Evolutionary conservation across 30 jellyfish, hydroid and myxozoan genomes (phyloP).

Genomic region (Turritopsis rubra): DNA sequence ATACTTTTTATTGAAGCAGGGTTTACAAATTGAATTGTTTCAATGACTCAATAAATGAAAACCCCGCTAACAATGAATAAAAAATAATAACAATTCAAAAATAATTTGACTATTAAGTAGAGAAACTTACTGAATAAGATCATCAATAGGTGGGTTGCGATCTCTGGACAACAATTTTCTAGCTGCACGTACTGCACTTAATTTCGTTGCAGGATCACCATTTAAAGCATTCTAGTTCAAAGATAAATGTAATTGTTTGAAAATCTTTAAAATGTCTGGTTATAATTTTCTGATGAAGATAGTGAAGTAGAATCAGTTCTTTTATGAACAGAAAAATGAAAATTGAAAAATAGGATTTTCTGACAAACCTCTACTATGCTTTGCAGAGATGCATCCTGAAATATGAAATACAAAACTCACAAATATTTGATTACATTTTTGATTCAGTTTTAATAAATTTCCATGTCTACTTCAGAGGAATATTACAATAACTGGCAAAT

Average conservation of each 20-base stretch:
- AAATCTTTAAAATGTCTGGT: background rate
- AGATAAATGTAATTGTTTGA: background rate
- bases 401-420: background rate
- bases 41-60: no score
- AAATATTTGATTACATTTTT: no score
- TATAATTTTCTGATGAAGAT: no score
- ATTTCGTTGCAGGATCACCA: conserved; percentile 70
- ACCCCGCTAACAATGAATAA: conserved; percentile 2
- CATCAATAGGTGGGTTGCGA: conserved; percentile 97
- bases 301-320: background rate
- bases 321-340: background rate
- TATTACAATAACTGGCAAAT: background rate
- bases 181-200: conserved; percentile 98
- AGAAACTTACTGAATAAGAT: conserved; percentile 78
- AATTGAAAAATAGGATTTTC: background rate
- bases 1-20: no score
- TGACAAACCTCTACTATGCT: conserved; percentile 82
- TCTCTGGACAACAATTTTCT: conserved; percentile 85
- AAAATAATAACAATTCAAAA: background rate
- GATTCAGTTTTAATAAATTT: no score
- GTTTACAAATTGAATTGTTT: no score
- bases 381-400: conserved; percentile 86
- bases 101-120: no score
- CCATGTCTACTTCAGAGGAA: background rate
- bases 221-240: conserved; percentile 41